Conservation (phyloP, 2,113 vertebrate genomes). For the Typhlomys cinereus region DNA sequence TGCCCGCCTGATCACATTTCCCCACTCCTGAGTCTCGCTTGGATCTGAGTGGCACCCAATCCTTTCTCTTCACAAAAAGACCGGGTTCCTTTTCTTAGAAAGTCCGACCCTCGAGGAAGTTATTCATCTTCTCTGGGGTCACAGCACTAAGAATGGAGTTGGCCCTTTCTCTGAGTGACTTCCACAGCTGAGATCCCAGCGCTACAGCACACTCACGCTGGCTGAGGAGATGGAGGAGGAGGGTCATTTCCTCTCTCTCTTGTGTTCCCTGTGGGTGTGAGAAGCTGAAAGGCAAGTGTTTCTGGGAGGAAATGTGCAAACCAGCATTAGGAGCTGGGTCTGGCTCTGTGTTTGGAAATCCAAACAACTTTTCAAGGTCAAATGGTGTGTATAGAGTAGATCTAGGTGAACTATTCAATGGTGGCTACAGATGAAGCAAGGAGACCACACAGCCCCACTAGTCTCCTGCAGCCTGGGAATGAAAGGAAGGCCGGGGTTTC, state of each 20-base stretch:
- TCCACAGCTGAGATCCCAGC: conserved; percentile 36
- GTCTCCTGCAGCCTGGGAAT: not conserved
- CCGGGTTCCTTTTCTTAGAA: conserved; percentile 30
- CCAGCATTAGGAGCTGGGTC: not conserved
- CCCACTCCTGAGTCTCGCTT: not conserved
- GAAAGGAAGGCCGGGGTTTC: not conserved
- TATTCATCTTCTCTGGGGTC: not conserved
- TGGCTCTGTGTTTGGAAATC: not conserved
- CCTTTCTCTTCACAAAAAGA: not conserved
- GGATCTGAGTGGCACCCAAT: not conserved
- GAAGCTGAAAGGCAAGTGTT: accelerated
- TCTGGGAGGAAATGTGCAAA: not conserved
- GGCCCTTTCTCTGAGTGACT: conserved; percentile 60
- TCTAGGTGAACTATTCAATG: not conserved
- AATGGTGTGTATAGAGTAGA: not conserved
- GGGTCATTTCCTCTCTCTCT: conserved; percentile 45
- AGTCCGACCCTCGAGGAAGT: conserved; percentile 4
- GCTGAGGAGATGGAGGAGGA: not conserved
- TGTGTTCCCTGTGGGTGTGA: not conserved
- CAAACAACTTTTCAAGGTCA: not conserved
- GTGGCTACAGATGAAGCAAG: not conserved
- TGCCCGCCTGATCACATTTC: not conserved
- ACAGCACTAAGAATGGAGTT: conserved; percentile 67
- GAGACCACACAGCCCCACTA: not conserved
- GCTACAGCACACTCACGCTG: not conserved